Base-by-base conservation (phyloP, 2,888 invertebrate species). In the Drosophila niveifrons region DNA sequence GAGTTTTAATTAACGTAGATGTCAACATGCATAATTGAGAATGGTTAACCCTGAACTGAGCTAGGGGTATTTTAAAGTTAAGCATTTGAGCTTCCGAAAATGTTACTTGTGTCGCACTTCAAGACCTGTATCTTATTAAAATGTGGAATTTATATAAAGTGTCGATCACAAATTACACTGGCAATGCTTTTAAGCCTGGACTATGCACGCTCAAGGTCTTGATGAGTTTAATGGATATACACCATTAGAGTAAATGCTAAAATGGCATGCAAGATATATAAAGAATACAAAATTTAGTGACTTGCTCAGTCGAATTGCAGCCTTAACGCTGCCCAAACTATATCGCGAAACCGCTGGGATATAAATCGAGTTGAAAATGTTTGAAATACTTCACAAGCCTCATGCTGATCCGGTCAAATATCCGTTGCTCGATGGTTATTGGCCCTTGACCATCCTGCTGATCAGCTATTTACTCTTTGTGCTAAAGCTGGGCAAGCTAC, bases 391-490 rank as follows among this genome's bases (percentile, higher is more conserved):
- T 8, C 15, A 50, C 2, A 65, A 8, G n/a, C 72, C 80, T 0
- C 51, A 63, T 50, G 62, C 44, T 2, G 79, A 79, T 61, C 78
- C 84, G 13, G 46, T 46, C 34, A 80, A 69, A 72, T 36, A 72
- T 1, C 94, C 94, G 72, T 92, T 96, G 56, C 95, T 96, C 95
- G 93, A 94, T 29, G 95, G 96, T 0, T 96, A 96, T 0, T 93
- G 94, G 0, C 95, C 96, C 0, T 93, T 96, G 0, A 84, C 95
- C 17, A 92, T 94, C 0, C 94, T 96, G 59, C 91, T 96, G 17
- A 93, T 92, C 0, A 89, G 93, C 0, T 97, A 96, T 90, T 91
- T 96, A n/a, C 93, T 95, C 83, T 96, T 96, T 91, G 96, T 96
- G 47, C 92, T 95, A 9, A 96, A 95, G 79, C 92, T 95, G 44